These are phyloP conservation scores for Erythrocercus mccallii DNA, from an alignment of 2,113 vertebrate species.

Conservation along the genomic window DNA sequence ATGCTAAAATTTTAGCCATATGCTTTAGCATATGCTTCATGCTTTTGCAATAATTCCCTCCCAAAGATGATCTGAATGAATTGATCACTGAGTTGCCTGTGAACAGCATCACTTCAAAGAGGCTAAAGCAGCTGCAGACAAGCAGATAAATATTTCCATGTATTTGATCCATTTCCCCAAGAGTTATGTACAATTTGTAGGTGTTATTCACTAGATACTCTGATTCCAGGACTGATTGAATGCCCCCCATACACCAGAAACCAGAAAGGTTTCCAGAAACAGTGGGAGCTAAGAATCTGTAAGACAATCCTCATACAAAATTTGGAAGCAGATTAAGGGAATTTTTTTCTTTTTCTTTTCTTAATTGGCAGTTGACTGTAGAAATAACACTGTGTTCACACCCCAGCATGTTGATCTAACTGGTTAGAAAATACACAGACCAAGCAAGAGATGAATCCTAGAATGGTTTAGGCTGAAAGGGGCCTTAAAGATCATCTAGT, in stretches of 20 bases:
- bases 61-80: not conserved
- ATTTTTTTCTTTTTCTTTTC: not conserved
- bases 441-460: not conserved
- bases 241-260: not conserved
- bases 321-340: not conserved
- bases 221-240: not conserved
- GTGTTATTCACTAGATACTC: not conserved
- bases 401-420: not conserved
- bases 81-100: not conserved
- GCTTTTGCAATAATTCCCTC: not conserved
- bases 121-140: not conserved
- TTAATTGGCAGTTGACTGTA: not conserved
- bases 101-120: not conserved
- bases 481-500: not conserved
- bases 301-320: not conserved
- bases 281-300: not conserved
- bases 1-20: not conserved
- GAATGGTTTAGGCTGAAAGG: not conserved
- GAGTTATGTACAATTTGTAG: not conserved
- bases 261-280: not conserved
- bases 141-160: not conserved
- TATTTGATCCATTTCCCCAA: not conserved
- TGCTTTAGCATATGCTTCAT: not conserved
- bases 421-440: not conserved
- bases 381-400: not conserved